Percentiles rank a stretch among this genome's conserved stretches.
Conservation (phyloP, 2,113 vertebrate species). For the Mastomys coucha region DNA sequence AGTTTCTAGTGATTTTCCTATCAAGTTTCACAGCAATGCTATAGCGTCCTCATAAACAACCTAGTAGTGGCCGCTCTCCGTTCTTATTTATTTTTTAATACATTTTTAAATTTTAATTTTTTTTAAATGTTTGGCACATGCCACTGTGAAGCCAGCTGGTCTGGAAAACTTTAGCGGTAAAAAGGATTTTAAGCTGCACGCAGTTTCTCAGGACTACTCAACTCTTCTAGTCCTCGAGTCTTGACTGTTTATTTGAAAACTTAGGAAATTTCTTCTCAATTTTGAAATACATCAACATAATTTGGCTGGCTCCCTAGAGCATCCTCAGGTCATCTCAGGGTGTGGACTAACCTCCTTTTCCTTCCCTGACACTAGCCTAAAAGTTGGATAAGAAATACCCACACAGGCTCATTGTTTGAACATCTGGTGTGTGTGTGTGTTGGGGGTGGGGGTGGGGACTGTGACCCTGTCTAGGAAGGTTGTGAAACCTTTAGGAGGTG, state of each 20-base stretch:
- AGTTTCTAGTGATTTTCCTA: background rate
- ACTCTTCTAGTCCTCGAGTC: background rate
- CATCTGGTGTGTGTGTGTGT: no score
- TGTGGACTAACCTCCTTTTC: background rate
- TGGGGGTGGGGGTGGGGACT: no score
- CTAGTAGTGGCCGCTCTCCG: background rate
- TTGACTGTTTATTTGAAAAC: slow-evolving; percentile 31
- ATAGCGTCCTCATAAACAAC: background rate
- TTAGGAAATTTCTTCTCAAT: slow-evolving; percentile 23
- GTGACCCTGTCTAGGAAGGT: background rate
- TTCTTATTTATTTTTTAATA: background rate
- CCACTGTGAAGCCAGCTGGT: background rate
- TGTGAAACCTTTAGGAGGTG: background rate
- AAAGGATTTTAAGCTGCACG: slow-evolving; percentile 11
- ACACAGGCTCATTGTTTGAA: background rate
- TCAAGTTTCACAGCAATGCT: background rate
- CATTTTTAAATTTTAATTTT: no score
- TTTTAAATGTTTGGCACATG: background rate
- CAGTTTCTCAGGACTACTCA: slow-evolving; percentile 7
- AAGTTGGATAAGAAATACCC: background rate
- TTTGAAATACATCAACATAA: background rate
- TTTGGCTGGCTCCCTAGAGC: background rate
- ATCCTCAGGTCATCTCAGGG: background rate
- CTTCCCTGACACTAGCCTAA: background rate
- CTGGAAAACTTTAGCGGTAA: background rate